Percentiles rank a stretch among this genome's conserved stretches.
Evolutionary conservation across 2,797 vertebrate species (phyloP).

Genomic region (Ambastaia sidthimunki): DNA sequence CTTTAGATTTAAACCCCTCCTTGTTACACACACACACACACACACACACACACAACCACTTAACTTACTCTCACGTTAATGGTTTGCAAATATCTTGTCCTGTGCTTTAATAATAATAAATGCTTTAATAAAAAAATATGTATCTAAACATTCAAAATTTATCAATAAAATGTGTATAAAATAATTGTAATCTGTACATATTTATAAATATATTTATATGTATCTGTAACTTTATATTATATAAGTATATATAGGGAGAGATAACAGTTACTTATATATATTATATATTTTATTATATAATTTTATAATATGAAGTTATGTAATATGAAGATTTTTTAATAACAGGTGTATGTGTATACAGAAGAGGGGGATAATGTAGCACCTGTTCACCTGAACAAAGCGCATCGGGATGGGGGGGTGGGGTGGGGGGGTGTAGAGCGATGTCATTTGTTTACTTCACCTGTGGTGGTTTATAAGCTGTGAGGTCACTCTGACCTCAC

Average conservation of each 20-base stretch:
- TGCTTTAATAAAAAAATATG: background rate
- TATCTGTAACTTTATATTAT: too few relatives aligned
- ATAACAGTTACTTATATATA: too few relatives aligned
- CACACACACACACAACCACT: background rate
- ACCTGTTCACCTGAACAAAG: slow-evolving; percentile 51
- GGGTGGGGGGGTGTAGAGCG: background rate
- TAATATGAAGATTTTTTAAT: too few relatives aligned
- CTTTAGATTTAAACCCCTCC: slow-evolving; percentile 28
- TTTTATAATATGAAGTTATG: background rate
- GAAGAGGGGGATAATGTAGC: slow-evolving; percentile 40
- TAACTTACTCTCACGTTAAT: slow-evolving; percentile 39
- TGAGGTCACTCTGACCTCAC: background rate
- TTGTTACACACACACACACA: background rate
- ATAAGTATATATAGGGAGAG: too few relatives aligned
- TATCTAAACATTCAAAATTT: background rate
- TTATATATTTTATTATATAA: background rate
- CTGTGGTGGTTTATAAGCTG: slow-evolving; percentile 35
- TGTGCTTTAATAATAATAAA: too few relatives aligned
- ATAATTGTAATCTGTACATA: too few relatives aligned
- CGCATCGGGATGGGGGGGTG: slow-evolving; percentile 10
- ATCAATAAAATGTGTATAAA: background rate
- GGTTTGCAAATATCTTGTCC: slow-evolving; percentile 20
- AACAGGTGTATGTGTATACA: slow-evolving; percentile 4
- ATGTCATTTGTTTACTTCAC: slow-evolving; percentile 58
- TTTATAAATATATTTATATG: too few relatives aligned